Conservation (phyloP, 2,113 vertebrate species). For the Apistogramma diplotaenia region DNA sequence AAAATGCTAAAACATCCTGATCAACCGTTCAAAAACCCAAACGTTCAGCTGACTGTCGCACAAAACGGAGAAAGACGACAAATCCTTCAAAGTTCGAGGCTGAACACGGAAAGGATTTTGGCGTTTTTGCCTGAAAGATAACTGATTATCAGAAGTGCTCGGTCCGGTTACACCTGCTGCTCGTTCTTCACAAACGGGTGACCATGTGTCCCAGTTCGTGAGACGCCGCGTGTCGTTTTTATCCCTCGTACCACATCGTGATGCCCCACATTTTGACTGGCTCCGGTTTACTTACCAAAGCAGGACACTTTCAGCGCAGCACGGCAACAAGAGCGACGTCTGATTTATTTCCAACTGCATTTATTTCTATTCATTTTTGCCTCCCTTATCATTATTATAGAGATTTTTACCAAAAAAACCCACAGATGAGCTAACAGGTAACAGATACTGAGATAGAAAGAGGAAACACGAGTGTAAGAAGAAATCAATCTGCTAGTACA, state of each 20-base stretch:
- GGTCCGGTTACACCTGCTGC: background rate
- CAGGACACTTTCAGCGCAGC: background rate
- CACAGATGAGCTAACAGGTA: background rate
- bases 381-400: background rate
- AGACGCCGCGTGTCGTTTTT: background rate
- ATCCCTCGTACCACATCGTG: background rate
- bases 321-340: background rate
- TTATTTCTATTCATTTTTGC: too few species aligned
- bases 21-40: background rate
- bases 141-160: background rate
- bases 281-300: background rate
- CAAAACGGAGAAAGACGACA: background rate
- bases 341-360: background rate
- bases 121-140: background rate
- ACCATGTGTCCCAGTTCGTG: background rate
- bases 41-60: background rate
- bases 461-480: background rate
- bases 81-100: background rate
- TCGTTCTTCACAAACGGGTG: background rate
- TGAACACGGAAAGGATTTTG: background rate
- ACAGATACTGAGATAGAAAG: background rate
- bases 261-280: background rate
- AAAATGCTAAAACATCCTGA: background rate
- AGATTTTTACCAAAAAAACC: background rate
- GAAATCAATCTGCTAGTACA: background rate